Evolutionary conservation across 2,113 vertebrate genomes (phyloP), one percentile per base, ranked within the genome.

Genomic region (Pterocles orientalis): DNA sequence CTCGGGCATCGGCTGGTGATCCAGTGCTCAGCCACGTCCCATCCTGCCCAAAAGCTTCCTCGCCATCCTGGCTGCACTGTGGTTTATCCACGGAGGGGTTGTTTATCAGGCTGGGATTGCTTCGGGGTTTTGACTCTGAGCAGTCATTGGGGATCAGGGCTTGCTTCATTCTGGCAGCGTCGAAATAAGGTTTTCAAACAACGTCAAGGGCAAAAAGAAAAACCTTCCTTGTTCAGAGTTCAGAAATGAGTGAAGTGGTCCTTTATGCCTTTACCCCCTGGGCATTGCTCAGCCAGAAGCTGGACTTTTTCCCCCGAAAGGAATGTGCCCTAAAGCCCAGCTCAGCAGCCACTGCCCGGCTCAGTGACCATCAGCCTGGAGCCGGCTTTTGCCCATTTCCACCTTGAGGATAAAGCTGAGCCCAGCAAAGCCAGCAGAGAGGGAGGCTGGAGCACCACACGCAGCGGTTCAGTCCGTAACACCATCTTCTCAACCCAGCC

Each of bases 281-380:
- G 53, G 26, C 25, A 60, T 82, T 91, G 91, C 69, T 84, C 39
- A 84, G 48, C n/a, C 51, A 73, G 36, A 82, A 54, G 15, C 5
- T 47, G 53, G 41, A 43, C 6, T 29, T 85, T 81, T 83, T 20
- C 15, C 48, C 48, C 14, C 23, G 45, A n/a, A 39, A 60, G 25
- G n/a, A 66, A 58, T 18, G 21, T 47, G 12, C 10, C 36, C 60
- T 66, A 62, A 58, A 96, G 61, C 53, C 33, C 82, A 86, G 57
- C 48, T 82, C 33, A 86, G 78, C 78, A 85, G 36, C 65, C 4
- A 1, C 36, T 75, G 48, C 56, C 25, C 2, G 1, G 41, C 45
- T 85, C 4, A 0, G 58, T 77, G 62, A 54, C 58, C 45, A 18
- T 6, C 0, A 0, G 4, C 39, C 61, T 90, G 0, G 26, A 65